phyloP scores from a whole-genome alignment of 2,888 invertebrate species.

The Drosophila paramelanica region DNA sequence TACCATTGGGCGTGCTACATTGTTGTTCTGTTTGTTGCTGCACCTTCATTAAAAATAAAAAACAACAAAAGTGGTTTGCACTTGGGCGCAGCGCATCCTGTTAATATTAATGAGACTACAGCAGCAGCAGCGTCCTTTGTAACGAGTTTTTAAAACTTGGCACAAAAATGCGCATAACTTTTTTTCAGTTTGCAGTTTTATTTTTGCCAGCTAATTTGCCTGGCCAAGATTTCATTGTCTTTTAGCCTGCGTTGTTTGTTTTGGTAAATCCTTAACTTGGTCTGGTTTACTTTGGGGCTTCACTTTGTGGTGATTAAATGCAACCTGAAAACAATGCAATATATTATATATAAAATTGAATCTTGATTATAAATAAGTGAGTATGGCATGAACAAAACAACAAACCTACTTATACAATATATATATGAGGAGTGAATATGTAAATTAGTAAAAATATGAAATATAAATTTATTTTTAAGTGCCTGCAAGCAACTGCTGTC shows the following conservation, averaged over 20 bases:
- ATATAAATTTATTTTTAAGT: no score
- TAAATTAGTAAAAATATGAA: no score
- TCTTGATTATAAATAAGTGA: no score
- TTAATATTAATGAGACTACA: conserved; percentile 56
- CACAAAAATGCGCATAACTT: conserved; percentile 53
- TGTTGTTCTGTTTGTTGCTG: background rate
- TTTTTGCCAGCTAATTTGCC: conserved; percentile 40
- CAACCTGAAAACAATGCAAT: background rate
- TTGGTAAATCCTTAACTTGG: conserved; percentile 20
- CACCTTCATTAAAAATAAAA: conserved; percentile 41
- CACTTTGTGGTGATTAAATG: background rate
- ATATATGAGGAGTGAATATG: no score
- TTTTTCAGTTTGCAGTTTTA: conserved; percentile 31
- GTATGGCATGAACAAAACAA: no score
- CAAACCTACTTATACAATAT: no score
- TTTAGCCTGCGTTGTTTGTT: conserved; percentile 12
- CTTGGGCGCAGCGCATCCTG: conserved; percentile 32
- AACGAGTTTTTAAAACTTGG: conserved; percentile 15
- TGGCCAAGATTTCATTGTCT: conserved; percentile 49
- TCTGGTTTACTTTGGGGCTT: conserved; percentile 20
- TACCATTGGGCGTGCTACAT: conserved; percentile 28
- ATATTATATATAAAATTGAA: no score
- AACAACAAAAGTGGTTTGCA: conserved; percentile 39
- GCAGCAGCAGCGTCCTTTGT: conserved; percentile 5
- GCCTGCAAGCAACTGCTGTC: no score